Evolutionary conservation across 2,113 vertebrate species (phyloP).

Genomic region (Drymodes brunneopygia): DNA sequence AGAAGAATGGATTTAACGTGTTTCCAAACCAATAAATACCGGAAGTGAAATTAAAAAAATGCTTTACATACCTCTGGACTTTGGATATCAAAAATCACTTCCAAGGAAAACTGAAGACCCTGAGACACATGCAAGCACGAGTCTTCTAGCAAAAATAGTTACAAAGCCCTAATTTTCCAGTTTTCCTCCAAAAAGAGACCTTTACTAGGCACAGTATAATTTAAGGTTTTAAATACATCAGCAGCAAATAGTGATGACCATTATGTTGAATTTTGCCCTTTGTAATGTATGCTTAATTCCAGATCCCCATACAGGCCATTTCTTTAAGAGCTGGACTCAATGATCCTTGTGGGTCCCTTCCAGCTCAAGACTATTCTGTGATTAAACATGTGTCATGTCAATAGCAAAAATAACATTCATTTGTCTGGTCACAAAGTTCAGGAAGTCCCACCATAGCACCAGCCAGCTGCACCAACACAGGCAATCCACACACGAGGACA

Average conservation of each 20-base stretch:
- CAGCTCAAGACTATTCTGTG: not conserved
- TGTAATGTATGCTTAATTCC: not conserved
- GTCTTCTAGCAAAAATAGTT: slow-evolving; percentile 70
- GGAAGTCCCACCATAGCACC: not conserved
- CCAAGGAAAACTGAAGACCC: slow-evolving; percentile 69
- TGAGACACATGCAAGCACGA: slow-evolving; percentile 61
- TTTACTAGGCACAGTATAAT: slow-evolving; percentile 64
- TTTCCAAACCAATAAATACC: slow-evolving; percentile 65
- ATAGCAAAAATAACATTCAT: not conserved
- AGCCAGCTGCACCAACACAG: not conserved
- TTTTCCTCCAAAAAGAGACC: slow-evolving; percentile 62
- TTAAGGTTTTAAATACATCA: slow-evolving; percentile 57
- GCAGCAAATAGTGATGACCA: slow-evolving; percentile 44
- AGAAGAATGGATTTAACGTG: slow-evolving; percentile 27
- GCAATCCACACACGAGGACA: not conserved
- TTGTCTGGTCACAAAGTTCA: not conserved
- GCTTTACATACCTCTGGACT: slow-evolving; percentile 53
- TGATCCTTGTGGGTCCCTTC: not conserved
- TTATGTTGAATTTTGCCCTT: not conserved
- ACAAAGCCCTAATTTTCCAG: slow-evolving; percentile 62
- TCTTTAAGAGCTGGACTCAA: not conserved
- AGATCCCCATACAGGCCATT: not conserved
- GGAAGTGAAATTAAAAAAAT: slow-evolving; percentile 32
- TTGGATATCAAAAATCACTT: slow-evolving; percentile 58
- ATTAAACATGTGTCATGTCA: not conserved